Percentiles rank a stretch among this genome's conserved stretches.
Conservation (phyloP, 2,888 invertebrate species). For the Thera obeliscata region DNA sequence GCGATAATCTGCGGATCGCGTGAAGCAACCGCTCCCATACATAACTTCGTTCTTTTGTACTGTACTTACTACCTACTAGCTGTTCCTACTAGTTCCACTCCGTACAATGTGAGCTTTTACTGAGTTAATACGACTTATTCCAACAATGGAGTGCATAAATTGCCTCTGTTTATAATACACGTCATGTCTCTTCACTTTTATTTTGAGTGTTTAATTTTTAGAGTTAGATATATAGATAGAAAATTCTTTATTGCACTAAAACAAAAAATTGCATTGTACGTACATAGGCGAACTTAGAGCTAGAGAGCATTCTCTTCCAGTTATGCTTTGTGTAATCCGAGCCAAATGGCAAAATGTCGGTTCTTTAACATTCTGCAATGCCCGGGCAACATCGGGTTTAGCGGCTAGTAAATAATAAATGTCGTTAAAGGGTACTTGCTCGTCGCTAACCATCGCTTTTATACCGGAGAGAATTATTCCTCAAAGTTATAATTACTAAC, state of each 20-base stretch:
- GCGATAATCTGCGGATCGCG: slow-evolving; percentile 31
- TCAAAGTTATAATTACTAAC: slow-evolving; percentile 12
- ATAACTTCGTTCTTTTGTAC: neutral
- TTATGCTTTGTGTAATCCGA: too few species aligned
- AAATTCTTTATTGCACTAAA: too few species aligned
- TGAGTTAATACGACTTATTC: neutral
- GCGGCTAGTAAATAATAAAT: neutral
- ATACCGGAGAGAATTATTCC: neutral
- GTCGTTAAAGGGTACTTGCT: neutral
- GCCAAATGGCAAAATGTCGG: too few species aligned
- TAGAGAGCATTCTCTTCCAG: too few species aligned
- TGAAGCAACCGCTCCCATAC: slow-evolving; percentile 6
- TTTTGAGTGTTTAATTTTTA: too few species aligned
- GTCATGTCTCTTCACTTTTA: neutral
- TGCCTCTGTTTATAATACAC: neutral
- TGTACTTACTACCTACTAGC: neutral
- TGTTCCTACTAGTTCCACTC: neutral
- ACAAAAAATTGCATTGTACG: too few species aligned
- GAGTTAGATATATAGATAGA: too few species aligned
- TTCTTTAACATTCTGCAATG: too few species aligned
- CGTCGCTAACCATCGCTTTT: neutral
- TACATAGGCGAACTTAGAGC: too few species aligned
- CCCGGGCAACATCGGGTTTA: too few species aligned
- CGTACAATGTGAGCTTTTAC: neutral
- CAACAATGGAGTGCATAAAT: neutral